Percentiles rank a stretch among this genome's conserved stretches.
Evolutionary conservation across 2,888 invertebrate species (phyloP).

Genomic region (Volucella inanis): DNA sequence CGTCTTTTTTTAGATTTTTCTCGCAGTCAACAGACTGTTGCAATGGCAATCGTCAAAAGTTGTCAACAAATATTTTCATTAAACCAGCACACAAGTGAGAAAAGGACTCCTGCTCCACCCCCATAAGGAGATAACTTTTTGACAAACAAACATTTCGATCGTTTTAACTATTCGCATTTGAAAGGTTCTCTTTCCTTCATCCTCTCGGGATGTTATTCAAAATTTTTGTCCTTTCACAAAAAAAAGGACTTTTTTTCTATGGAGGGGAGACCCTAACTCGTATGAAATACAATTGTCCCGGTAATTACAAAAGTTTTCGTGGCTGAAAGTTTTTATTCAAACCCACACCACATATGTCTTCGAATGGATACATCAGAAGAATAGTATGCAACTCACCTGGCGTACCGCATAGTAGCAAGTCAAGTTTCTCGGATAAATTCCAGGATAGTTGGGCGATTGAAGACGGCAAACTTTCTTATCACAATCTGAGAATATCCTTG

Average conservation of each 20-base stretch:
- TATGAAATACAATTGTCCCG: constrained; percentile 46
- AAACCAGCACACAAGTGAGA: constrained; percentile 11
- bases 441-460: constrained; percentile 96
- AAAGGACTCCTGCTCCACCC: neutral
- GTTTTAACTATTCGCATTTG: constrained; percentile 30
- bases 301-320: constrained; percentile 70
- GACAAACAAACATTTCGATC: constrained; percentile 53
- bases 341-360: neutral
- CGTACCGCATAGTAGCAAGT: constrained; percentile 96
- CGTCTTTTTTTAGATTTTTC: neutral
- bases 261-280: neutral
- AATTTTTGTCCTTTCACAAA: neutral
- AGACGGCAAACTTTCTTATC: constrained; percentile 94
- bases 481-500: constrained; percentile 95
- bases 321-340: constrained; percentile 16
- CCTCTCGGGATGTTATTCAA: neutral
- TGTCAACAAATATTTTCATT: constrained; percentile 56
- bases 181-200: constrained; percentile 24
- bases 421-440: constrained; percentile 95
- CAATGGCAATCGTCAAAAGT: constrained; percentile 52
- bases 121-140: constrained; percentile 33
- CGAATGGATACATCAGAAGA: constrained; percentile 13
- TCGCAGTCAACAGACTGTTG: constrained; percentile 12
- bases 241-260: constrained; percentile 3
- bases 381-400: constrained; percentile 82